Base-by-base conservation (phyloP, 1,140 invertebrate genomes). In the Stratiolaelaps scimitus region DNA sequence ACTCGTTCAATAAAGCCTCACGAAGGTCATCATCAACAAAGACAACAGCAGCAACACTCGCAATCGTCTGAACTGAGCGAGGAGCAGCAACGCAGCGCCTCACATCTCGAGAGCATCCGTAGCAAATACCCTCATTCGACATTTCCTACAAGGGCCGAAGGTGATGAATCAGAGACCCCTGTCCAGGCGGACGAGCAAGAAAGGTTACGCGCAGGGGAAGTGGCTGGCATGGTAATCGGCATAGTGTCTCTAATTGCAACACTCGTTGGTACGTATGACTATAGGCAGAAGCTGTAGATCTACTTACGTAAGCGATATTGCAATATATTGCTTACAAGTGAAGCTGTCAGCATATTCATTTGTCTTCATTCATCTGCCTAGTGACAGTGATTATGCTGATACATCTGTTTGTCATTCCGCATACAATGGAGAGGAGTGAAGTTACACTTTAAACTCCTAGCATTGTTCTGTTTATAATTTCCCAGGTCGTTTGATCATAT, bases 221-320 rank as follows among this genome's bases (percentile, higher is more conserved):
- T 60, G 26, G 53, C 53, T 2, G 53, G 53, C 53, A 26, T 60
- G 53, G 53, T 60, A 1, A 60, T 60, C 17, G 53, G 53, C 1
- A n/a, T 60, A 26, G 53, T 60, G 2, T 60, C 53, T 15, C 53
- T 60, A 1, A 60, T 60, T 34, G 53, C 53, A 17, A 60, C 53
- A 26, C 26, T 60, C 20, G 53, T 60, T n/a, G 15, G 53, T 60
- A 26, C 26, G 53, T 5, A 40, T 40, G 34, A n/a, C 34, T 40
- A 40, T 40, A 40, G n/a, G n/a, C n/a, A n/a, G n/a, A n/a, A n/a
- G n/a, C n/a, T n/a, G n/a, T n/a, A n/a, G n/a, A n/a, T n/a, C n/a
- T n/a, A n/a, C n/a, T n/a, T n/a, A n/a, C n/a, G n/a, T n/a, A n/a
- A n/a, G n/a, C n/a, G n/a, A n/a, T n/a, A n/a, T n/a, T n/a, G n/a